phyloP scores from a whole-genome alignment of 1,140 invertebrate species.

The Drosophila sechellia region DNA sequence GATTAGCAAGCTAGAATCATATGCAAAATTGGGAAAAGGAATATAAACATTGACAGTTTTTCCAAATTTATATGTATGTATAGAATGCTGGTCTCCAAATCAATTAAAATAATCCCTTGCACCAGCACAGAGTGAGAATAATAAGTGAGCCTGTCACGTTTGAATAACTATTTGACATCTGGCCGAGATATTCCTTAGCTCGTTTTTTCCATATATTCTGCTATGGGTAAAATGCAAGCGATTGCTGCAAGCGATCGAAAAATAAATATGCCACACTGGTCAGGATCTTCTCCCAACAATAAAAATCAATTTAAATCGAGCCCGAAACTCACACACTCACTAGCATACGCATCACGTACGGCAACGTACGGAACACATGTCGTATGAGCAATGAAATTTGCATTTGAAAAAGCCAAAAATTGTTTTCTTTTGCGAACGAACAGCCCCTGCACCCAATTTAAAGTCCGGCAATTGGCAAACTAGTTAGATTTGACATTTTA shows the following conservation, averaged over 20 bases:
- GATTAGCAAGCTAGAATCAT: conserved; percentile 14
- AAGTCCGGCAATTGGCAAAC: conserved; percentile 15
- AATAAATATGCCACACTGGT: conserved; percentile 28
- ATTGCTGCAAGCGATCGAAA: conserved; percentile 3
- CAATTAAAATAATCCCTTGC: conserved; percentile 5
- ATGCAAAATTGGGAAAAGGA: background rate
- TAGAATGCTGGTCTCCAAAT: background rate
- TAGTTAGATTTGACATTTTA: conserved; percentile 44
- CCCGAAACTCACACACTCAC: conserved; percentile 11
- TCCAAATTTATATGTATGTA: background rate
- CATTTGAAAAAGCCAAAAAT: conserved; percentile 49
- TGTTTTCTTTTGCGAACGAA: conserved; percentile 25
- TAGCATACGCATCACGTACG: conserved; percentile 20
- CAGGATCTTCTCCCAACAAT: conserved; percentile 20
- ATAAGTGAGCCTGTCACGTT: conserved; percentile 33
- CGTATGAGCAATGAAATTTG: conserved; percentile 55
- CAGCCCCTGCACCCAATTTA: conserved; percentile 21
- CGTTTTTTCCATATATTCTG: conserved; percentile 1
- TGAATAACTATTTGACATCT: conserved; percentile 39
- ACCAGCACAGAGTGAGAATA: conserved; percentile 13
- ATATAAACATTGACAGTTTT: background rate
- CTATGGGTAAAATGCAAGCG: background rate
- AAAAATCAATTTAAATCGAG: conserved; percentile 56
- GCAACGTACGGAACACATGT: conserved; percentile 32
- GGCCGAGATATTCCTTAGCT: conserved; percentile 16